Conservation (phyloP, 1,140 invertebrate species). For the Penaeus chinensis region DNA sequence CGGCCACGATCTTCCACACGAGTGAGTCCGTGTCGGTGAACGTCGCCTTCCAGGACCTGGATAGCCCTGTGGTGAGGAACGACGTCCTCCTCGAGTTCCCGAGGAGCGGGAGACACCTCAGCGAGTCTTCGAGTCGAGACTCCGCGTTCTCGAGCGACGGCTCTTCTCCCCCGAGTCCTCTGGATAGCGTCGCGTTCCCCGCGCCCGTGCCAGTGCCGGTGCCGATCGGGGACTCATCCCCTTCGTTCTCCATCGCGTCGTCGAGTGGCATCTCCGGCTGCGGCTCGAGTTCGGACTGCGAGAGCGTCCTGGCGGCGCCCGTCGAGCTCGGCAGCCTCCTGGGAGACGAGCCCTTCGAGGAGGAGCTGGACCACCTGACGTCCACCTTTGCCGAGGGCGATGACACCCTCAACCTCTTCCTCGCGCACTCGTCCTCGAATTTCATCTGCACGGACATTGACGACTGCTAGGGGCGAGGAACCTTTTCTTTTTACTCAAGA, state of each 20-base stretch:
- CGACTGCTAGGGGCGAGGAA: conserved; percentile 32
- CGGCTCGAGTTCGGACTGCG: conserved; percentile 55
- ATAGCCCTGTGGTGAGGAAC: conserved; percentile 60
- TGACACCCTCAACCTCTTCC: conserved; percentile 62
- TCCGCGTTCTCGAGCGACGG: conserved; percentile 56
- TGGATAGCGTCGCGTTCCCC: conserved; percentile 15
- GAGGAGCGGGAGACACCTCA: conserved; percentile 46
- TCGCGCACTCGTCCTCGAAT: conserved; percentile 59
- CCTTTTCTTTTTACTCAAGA: not conserved
- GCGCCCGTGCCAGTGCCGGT: conserved; percentile 35
- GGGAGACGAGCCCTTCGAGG: conserved; percentile 62
- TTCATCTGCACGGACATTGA: conserved; percentile 62
- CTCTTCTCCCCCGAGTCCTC: conserved; percentile 57
- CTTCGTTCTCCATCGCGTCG: conserved; percentile 53
- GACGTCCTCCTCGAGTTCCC: conserved; percentile 64
- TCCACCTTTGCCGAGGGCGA: conserved; percentile 59
- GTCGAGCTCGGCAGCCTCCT: conserved; percentile 57
- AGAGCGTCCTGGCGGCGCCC: conserved; percentile 57
- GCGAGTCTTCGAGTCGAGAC: conserved; percentile 44
- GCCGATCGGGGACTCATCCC: conserved; percentile 58
- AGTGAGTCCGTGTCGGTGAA: conserved; percentile 21
- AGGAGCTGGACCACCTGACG: conserved; percentile 63
- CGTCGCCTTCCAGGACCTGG: conserved; percentile 57
- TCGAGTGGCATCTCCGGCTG: conserved; percentile 50
- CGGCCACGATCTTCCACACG: conserved; percentile 2